phyloP scores from a whole-genome alignment of 1,140 invertebrate species.

The Microplitis demolitor region DNA sequence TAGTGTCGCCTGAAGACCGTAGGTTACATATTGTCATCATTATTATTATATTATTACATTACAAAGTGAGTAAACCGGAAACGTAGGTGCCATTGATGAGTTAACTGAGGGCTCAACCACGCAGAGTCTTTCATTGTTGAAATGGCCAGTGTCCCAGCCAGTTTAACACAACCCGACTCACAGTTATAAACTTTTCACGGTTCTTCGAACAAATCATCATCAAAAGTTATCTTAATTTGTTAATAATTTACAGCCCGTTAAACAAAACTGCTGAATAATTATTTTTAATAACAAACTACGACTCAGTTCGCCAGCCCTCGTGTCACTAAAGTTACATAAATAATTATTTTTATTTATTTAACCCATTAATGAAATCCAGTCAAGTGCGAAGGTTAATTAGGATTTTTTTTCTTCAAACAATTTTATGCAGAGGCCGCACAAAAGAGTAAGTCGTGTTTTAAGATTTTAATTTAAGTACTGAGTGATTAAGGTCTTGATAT shows the following conservation, averaged over 20 bases:
- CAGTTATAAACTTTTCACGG: background rate
- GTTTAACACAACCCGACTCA: constrained; percentile 30
- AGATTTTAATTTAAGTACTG: background rate
- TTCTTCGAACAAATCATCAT: background rate
- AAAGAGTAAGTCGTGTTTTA: constrained; percentile 34
- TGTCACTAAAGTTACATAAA: background rate
- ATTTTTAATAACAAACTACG: too few species aligned
- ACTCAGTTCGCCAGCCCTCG: too few species aligned
- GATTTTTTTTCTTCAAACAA: constrained; percentile 39
- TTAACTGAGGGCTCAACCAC: constrained; percentile 43
- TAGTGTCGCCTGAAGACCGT: constrained; percentile 20
- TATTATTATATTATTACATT: too few species aligned
- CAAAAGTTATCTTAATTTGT: too few species aligned
- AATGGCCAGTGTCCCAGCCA: constrained; percentile 47
- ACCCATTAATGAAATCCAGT: constrained; percentile 45
- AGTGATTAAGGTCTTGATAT: constrained; percentile 11
- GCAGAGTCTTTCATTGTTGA: constrained; percentile 53
- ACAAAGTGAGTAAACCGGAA: constrained; percentile 35
- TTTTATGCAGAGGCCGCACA: constrained; percentile 41
- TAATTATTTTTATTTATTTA: background rate
- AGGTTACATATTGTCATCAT: background rate
- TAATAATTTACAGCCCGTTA: too few species aligned
- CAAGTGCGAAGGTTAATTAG: constrained; percentile 44
- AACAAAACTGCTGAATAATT: too few species aligned
- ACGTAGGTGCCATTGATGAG: constrained; percentile 33